Evolutionary conservation across 1,140 invertebrate genomes (phyloP).

Genomic region (Pseudobourletiella spinata): DNA sequence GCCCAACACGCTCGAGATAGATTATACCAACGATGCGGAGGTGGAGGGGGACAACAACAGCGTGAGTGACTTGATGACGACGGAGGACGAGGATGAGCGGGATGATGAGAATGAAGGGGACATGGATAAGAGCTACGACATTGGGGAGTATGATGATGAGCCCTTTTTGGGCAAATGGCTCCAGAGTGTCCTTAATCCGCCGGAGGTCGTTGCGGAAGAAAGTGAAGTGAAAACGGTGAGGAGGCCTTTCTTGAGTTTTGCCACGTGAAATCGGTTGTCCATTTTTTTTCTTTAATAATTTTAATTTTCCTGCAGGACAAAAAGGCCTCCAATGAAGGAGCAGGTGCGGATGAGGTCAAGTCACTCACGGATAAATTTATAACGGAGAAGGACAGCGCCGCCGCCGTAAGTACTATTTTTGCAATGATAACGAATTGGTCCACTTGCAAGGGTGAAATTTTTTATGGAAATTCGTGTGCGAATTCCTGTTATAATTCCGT

Average conservation of each 20-base stretch:
- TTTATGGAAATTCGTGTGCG: too few species aligned
- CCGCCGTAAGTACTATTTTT: conserved; percentile 16
- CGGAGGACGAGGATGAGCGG: conserved; percentile 33
- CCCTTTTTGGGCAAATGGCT: conserved; percentile 48
- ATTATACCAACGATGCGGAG: conserved; percentile 20
- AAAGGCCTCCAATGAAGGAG: conserved; percentile 11
- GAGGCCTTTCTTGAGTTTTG: too few species aligned
- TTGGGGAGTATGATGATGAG: conserved; percentile 42
- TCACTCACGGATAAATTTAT: conserved; percentile 20
- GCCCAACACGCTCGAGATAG: conserved; percentile 21
- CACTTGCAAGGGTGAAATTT: too few species aligned
- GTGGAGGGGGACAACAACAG: conserved; percentile 34
- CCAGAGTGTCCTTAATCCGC: conserved; percentile 45
- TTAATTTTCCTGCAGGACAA: background rate
- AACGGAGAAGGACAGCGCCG: conserved; percentile 23
- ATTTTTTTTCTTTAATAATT: too few species aligned
- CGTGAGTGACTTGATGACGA: conserved; percentile 35
- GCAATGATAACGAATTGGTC: too few species aligned
- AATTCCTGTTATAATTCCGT: too few species aligned
- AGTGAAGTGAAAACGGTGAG: background rate
- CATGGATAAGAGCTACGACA: conserved; percentile 6
- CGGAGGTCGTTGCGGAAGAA: conserved; percentile 25
- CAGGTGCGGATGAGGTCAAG: conserved; percentile 21
- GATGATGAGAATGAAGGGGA: conserved; percentile 28
- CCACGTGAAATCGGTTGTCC: background rate